Evolutionary conservation across 2,113 vertebrate genomes (phyloP), one percentile per base, ranked within the genome.

Genomic region (Camelus dromedarius): DNA sequence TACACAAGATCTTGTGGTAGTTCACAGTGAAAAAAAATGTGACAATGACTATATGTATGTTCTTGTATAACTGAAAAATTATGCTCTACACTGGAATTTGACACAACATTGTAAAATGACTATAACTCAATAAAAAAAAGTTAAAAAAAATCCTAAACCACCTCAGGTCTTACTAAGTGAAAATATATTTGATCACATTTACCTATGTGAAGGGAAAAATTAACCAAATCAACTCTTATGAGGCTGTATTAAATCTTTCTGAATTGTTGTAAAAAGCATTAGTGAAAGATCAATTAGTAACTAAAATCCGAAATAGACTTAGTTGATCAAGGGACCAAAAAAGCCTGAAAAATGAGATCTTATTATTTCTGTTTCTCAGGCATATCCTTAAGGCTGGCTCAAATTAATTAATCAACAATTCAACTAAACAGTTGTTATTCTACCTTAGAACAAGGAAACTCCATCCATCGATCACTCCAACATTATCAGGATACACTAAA

Each of bases 101-200:
- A 42, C 38, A 42, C 38, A 42, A 42, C 5, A 42, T 42, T 42
- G 38, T 42, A 42, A 42, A 42, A 42, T 42, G 38, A 42, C 38
- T 42, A 42, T 42, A 42, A 42, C 38, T 42, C 38, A 42, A 42
- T 42, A 42, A 42, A 42, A 42, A 42, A 42, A 42, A 5, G 38
- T 42, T 42, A 42, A 42, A 42, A 38, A 94, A 86, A 90, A 30
- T 54, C 38, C 8, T 72, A 42, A 77, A 89, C 20, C 9, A 85
- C n/a, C 20, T 79, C 22, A 82, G 11, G 10, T 72, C 35, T 91
- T 26, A 91, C 42, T 89, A 67, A 79, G 35, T 76, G 28, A 93
- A 91, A 87, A 91, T 56, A 58, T 0, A 50, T 90, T 77, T 94
- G 81, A 79, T 88, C 62, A 77, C 7, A 73, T 91, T 91, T 94